Evolutionary conservation across 2,113 vertebrate species (phyloP).

Genomic region (Microcebus ravelobensis): DNA sequence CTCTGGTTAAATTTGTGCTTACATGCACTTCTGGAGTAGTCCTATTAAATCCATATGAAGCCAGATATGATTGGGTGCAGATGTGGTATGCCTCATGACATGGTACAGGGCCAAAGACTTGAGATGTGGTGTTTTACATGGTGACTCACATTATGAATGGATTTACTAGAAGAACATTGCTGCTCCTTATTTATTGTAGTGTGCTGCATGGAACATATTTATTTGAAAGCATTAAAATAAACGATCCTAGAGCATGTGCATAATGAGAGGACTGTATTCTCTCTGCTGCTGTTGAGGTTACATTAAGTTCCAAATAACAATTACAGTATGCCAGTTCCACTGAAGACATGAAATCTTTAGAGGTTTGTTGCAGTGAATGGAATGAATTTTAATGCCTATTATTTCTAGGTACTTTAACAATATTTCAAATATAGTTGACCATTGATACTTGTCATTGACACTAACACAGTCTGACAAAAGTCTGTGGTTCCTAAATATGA

Average conservation of each 20-base stretch:
- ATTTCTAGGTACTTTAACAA: constrained; percentile 82
- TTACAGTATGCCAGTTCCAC: constrained; percentile 81
- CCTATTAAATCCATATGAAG: constrained; percentile 90
- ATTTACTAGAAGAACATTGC: constrained; percentile 87
- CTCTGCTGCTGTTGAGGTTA: constrained; percentile 83
- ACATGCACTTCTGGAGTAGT: constrained; percentile 84
- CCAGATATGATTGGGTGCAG: constrained; percentile 89
- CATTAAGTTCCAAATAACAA: constrained; percentile 81
- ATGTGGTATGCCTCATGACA: constrained; percentile 85
- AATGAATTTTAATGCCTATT: constrained; percentile 84
- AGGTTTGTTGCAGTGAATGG: constrained; percentile 76
- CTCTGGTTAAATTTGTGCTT: constrained; percentile 87
- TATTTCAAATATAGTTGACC: constrained; percentile 84
- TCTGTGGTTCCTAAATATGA: constrained; percentile 78
- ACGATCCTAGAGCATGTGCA: constrained; percentile 87
- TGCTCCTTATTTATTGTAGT: constrained; percentile 89
- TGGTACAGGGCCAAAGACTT: constrained; percentile 85
- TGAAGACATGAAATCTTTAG: constrained; percentile 77
- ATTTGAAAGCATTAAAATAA: constrained; percentile 90
- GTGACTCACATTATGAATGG: constrained; percentile 88
- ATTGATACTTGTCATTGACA: constrained; percentile 83
- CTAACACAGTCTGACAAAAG: constrained; percentile 76
- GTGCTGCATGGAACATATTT: constrained; percentile 90
- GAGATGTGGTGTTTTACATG: constrained; percentile 89
- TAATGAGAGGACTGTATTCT: constrained; percentile 86